Evolutionary conservation across 1,140 invertebrate genomes (phyloP), one percentile per base, ranked within the genome.

Genomic region (Nylanderia fulva): DNA sequence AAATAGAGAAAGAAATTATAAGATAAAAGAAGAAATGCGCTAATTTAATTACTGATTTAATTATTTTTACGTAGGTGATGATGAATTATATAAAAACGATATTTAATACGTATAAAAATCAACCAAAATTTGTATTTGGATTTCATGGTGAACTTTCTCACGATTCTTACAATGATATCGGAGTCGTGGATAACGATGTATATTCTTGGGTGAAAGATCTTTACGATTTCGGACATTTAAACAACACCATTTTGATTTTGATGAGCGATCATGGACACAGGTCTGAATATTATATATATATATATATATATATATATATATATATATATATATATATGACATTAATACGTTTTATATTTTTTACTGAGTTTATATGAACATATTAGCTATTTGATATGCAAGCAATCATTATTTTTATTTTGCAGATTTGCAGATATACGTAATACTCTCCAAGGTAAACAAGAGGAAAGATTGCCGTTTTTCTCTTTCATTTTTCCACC

Each of bases 141-240:
- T 98, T 98, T 95, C 98, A 99, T 91, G 97, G 96, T 0, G 98
- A 98, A 92, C 95, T 99, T n/a, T 98, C 98, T 4, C 97, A 99
- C 90, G 97, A 98, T 92, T 96, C 98, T 88, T 97, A 97, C 90
- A 98, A 98, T 94, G 94, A 97, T 90, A 96, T 98, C 29, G 96
- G 96, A 52, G 95, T 96, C 7, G 96, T 97, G 0, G 98, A 99
- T 93, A 95, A 97, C 1, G 97, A 98, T 92, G 93, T 97, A 8
- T 95, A 96, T 11, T 94, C 96, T 0, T 97, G 97, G 95, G 89
- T 98, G 2, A 93, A 95, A 66, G 91, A 94, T 45, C 94, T 98
- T 18, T 94, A 96, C 39, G 91, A 95, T n/a, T 93, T 93, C 7
- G 96, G 96, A 0, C 91, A 96, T 45, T 94, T 98, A 0, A 96